phyloP scores from a whole-genome alignment of 1,140 invertebrate species.

The Dufourea novaeangliae region DNA sequence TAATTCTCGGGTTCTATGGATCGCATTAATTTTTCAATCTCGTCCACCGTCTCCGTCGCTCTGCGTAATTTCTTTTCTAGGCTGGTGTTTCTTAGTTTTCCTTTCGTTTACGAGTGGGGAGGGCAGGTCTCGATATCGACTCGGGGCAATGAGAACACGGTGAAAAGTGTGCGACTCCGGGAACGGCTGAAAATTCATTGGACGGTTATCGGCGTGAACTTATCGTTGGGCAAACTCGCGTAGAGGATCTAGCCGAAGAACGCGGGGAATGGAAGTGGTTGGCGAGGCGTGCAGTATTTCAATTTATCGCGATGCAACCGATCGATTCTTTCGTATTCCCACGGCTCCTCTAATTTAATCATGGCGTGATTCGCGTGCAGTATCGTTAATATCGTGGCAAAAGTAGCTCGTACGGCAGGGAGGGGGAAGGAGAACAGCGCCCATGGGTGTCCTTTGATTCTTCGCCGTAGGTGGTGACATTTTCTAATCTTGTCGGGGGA shows the following conservation, averaged over 20 bases:
- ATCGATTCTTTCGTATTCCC: not conserved
- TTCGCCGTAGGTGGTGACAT: not conserved
- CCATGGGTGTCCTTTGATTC: slow-evolving; percentile 16
- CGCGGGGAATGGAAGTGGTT: too few species aligned
- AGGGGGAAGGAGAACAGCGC: not conserved
- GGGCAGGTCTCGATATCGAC: not conserved
- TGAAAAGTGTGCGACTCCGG: not conserved
- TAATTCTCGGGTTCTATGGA: too few species aligned
- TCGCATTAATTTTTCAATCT: too few species aligned
- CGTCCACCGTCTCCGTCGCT: too few species aligned
- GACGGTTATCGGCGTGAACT: not conserved
- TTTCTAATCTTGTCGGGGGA: slow-evolving; percentile 33
- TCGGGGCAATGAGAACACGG: not conserved
- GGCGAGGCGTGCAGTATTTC: not conserved
- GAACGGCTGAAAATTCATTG: slow-evolving; percentile 4
- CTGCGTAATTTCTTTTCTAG: too few species aligned
- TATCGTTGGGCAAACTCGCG: not conserved
- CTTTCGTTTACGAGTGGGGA: too few species aligned
- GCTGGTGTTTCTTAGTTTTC: not conserved
- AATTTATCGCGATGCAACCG: not conserved
- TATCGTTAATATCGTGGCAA: slow-evolving; percentile 13
- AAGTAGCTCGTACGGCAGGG: not conserved
- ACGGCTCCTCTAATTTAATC: not conserved
- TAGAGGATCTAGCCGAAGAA: too few species aligned
- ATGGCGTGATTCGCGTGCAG: not conserved